These are phyloP conservation scores for Gouania willdenowi DNA, from an alignment of 2,797 vertebrate genomes.

Conservation along the genomic window DNA sequence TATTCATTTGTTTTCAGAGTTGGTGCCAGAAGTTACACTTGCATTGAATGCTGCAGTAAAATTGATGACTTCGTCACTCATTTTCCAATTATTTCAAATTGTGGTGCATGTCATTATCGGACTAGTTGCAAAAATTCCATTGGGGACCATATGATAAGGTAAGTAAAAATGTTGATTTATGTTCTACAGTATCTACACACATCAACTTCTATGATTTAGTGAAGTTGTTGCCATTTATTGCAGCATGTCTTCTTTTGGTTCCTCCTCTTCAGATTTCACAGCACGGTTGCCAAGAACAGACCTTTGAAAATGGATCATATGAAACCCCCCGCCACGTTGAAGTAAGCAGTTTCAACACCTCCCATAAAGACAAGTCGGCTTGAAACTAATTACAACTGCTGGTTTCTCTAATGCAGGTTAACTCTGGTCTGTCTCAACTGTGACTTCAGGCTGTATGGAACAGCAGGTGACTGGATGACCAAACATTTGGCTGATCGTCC, in stretches of 20 bases:
- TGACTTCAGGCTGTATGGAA: conserved; percentile 83
- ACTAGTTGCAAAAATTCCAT: conserved; percentile 94
- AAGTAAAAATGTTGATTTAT: conserved; percentile 10
- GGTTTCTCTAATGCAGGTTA: conserved; percentile 68
- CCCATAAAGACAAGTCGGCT: background rate
- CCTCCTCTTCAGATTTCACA: conserved; percentile 82
- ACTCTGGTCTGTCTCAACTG: conserved; percentile 91
- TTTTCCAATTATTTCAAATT: conserved; percentile 85
- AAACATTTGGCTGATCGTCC: conserved; percentile 84
- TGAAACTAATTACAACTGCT: background rate
- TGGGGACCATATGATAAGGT: conserved; percentile 94
- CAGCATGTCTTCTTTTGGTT: background rate
- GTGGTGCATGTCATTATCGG: conserved; percentile 89
- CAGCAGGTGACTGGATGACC: conserved; percentile 87
- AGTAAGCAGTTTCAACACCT: conserved; percentile 68
- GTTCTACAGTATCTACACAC: no score
- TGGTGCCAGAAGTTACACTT: conserved; percentile 66
- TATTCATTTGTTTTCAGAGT: no score
- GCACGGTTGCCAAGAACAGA: conserved; percentile 82
- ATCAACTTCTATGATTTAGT: no score
- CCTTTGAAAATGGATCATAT: conserved; percentile 80
- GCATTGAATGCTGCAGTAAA: conserved; percentile 86
- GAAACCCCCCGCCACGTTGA: conserved; percentile 64
- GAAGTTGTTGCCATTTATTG: background rate
- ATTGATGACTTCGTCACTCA: conserved; percentile 88